Base-by-base conservation (phyloP, 2,888 invertebrate genomes). In the Drosophila longiperda region DNA sequence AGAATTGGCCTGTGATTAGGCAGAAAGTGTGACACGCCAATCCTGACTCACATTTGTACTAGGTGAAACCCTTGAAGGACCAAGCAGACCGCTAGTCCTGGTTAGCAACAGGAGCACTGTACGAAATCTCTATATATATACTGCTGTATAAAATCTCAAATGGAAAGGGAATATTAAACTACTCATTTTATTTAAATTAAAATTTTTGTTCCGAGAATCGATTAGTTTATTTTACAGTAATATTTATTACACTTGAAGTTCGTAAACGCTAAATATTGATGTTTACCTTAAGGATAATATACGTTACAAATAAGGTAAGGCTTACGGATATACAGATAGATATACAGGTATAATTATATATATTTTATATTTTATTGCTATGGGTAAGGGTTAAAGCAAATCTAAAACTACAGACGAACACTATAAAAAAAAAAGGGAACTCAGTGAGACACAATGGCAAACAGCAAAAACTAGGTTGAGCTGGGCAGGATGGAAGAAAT, bases 201-300 rank as follows among this genome's bases (percentile, higher is more conserved):
- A 50, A n/a, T n/a, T 12, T 12, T 69, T 40, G 33, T 74, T 81
- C 75, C 73, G 76, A 82, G 86, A 82, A 67, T 67, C 53, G 69
- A 66, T 82, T 80, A 69, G 59, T 77, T 77, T 82, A 83, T 82
- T 82, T 78, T 87, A 82, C 82, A 83, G 26, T 64, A 67, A 77
- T 69, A 66, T 74, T 74, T 71, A 82, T 66, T 75, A 71, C 77
- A 70, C 40, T 58, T 59, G 73, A 58, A 72, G 60, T 20, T 29
- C 60, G 26, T 69, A 69, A 23, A 36, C 33, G 29, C 71, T 72
- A 64, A 26, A 53, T 50, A 20, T 34, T 50, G 53, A 42, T 36
- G 20, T 68, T 38, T 52, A 54, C 49, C 9, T 36, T 65, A 29
- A 52, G 26, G 50, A 33, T 58, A 12, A 52, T 20, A 61, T 50